Conservation (phyloP, 2,888 invertebrate species). For the Pecten maximus region DNA sequence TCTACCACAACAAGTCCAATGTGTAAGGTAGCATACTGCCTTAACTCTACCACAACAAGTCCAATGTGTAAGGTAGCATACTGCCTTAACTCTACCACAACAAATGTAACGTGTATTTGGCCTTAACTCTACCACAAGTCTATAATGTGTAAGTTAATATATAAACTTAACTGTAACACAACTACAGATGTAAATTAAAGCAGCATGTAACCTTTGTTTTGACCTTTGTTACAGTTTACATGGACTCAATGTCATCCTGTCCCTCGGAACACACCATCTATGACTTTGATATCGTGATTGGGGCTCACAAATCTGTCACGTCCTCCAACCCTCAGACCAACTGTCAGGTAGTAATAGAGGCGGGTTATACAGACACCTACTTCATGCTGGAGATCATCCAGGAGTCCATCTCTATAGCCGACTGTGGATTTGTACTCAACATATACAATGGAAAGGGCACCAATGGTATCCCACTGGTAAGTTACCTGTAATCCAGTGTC, state of each 20-base stretch:
- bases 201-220: neutral
- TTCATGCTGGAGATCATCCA: constrained; percentile 72
- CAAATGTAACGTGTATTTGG: neutral
- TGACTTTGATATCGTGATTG: constrained; percentile 64
- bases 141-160: neutral
- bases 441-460: constrained; percentile 68
- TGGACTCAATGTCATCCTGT: constrained; percentile 66
- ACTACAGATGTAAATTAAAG: too few species aligned
- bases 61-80: neutral
- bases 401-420: constrained; percentile 65
- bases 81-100: neutral
- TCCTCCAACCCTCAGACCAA: constrained; percentile 65
- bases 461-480: constrained; percentile 67
- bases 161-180: neutral
- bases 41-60: neutral
- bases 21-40: too few species aligned
- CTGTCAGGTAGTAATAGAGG: constrained; percentile 68
- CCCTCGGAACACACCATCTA: constrained; percentile 66
- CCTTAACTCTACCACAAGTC: neutral
- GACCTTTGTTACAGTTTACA: constrained; percentile 56
- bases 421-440: constrained; percentile 67
- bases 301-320: constrained; percentile 63
- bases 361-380: constrained; percentile 67
- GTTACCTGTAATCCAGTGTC: constrained; percentile 42
- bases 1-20: too few species aligned